Evolutionary conservation across 2,888 invertebrate genomes (phyloP).

Genomic region (Drosophila anomalipes): DNA sequence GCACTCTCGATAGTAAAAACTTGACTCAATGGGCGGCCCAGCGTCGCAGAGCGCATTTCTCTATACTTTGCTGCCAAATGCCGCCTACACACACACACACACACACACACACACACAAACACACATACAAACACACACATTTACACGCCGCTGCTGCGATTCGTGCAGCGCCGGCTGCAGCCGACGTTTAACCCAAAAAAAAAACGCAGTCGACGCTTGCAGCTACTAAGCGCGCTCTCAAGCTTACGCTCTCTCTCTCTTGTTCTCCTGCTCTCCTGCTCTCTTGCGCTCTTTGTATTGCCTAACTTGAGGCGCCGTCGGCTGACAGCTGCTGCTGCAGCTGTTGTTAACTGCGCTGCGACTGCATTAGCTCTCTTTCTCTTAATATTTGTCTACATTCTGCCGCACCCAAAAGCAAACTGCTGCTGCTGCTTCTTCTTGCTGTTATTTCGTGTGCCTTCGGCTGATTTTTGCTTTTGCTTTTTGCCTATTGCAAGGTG

Average conservation of each 20-base stretch:
- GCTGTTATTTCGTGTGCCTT: conserved; percentile 20
- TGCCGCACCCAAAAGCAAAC: conserved; percentile 77
- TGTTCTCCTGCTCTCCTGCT: background rate
- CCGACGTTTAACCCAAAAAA: conserved; percentile 72
- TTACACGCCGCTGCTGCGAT: conserved; percentile 35
- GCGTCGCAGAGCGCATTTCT: conserved; percentile 62
- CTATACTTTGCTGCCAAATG: conserved; percentile 71
- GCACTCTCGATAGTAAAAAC: conserved; percentile 68
- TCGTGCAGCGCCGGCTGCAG: conserved; percentile 74
- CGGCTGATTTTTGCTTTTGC: conserved; percentile 39
- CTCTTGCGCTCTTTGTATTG: conserved; percentile 43
- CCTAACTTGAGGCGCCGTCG: conserved; percentile 73
- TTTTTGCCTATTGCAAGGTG: conserved; percentile 62
- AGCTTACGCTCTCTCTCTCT: conserved; percentile 29
- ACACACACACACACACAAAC: conserved; percentile 35
- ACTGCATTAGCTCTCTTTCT: conserved; percentile 41
- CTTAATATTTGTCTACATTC: conserved; percentile 36
- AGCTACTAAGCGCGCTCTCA: conserved; percentile 46
- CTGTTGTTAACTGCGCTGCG: conserved; percentile 32
- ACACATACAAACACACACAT: background rate
- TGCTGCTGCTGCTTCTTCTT: conserved; percentile 16
- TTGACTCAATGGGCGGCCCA: conserved; percentile 63
- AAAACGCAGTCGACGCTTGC: conserved; percentile 59
- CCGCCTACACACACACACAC: conserved; percentile 67
- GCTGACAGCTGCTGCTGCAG: conserved; percentile 47